Conservation (phyloP, 2,797 vertebrate species). For the Triplophysa yarkandensis region DNA sequence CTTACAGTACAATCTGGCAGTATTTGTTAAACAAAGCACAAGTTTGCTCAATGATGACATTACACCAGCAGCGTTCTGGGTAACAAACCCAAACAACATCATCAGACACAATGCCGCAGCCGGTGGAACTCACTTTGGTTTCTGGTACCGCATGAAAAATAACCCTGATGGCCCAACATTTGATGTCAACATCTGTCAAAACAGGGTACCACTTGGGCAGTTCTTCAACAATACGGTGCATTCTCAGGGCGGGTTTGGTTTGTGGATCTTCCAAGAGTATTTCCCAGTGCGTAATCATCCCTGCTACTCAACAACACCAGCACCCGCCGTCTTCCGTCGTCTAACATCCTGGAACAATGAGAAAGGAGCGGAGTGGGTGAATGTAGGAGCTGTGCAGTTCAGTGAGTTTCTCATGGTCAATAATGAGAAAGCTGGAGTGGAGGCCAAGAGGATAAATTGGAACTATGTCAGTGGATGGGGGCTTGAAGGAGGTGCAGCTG, state of each 20-base stretch:
- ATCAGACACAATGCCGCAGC: conserved; percentile 83
- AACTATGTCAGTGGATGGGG: conserved; percentile 72
- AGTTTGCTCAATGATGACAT: conserved; percentile 88
- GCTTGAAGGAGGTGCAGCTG: conserved; percentile 71
- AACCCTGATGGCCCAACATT: conserved; percentile 82
- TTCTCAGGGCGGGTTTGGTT: conserved; percentile 88
- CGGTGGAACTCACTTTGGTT: conserved; percentile 88
- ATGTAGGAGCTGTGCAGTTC: conserved; percentile 85
- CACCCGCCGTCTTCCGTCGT: conserved; percentile 76
- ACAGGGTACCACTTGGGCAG: conserved; percentile 81
- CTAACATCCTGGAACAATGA: conserved; percentile 87
- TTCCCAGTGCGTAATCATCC: conserved; percentile 74
- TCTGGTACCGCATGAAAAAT: conserved; percentile 88
- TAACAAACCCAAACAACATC: conserved; percentile 87
- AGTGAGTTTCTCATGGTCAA: conserved; percentile 78
- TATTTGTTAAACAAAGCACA: conserved; percentile 86
- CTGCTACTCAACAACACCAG: conserved; percentile 67
- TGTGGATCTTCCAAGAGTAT: conserved; percentile 86
- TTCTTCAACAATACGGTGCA: conserved; percentile 87
- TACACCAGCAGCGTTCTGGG: conserved; percentile 86
- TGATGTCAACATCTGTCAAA: conserved; percentile 77
- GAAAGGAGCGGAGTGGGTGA: conserved; percentile 88
- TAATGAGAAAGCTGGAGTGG: conserved; percentile 82
- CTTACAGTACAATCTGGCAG: conserved; percentile 85
- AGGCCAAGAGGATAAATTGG: conserved; percentile 78